Conservation (phyloP, 2,797 vertebrate species). For the Aselliscus stoliczkanus region DNA sequence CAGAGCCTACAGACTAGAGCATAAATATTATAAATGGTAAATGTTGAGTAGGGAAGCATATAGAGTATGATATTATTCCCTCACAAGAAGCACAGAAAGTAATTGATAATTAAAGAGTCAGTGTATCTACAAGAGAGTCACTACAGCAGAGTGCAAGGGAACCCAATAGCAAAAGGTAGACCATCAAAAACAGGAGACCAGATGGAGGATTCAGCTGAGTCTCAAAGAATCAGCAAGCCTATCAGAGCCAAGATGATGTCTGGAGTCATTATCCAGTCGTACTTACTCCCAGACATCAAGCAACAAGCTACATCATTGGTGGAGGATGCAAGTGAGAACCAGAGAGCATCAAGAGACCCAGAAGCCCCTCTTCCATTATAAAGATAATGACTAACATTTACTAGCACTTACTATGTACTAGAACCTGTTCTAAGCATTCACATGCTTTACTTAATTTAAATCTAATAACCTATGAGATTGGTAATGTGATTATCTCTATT, state of each 20-base stretch:
- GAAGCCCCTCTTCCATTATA: background rate
- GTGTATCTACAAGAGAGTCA: background rate
- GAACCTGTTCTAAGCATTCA: background rate
- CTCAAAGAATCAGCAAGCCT: background rate
- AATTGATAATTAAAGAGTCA: background rate
- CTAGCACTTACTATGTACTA: background rate
- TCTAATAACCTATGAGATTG: background rate
- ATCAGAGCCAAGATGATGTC: background rate
- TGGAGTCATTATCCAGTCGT: background rate
- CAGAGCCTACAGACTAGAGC: background rate
- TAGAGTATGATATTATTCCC: background rate
- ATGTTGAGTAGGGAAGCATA: background rate
- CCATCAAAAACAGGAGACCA: background rate
- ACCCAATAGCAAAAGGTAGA: background rate
- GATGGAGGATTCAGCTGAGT: background rate
- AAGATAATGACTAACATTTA: background rate
- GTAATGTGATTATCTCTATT: background rate
- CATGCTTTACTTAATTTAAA: background rate
- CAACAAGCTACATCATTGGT: background rate
- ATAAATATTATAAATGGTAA: background rate
- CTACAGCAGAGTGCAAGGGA: background rate
- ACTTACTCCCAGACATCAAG: background rate
- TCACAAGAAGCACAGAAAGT: background rate
- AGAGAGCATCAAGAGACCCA: background rate
- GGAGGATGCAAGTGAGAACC: background rate